Evolutionary conservation across 2,113 vertebrate genomes (phyloP).

Genomic region (Motacilla tschutschensis): DNA sequence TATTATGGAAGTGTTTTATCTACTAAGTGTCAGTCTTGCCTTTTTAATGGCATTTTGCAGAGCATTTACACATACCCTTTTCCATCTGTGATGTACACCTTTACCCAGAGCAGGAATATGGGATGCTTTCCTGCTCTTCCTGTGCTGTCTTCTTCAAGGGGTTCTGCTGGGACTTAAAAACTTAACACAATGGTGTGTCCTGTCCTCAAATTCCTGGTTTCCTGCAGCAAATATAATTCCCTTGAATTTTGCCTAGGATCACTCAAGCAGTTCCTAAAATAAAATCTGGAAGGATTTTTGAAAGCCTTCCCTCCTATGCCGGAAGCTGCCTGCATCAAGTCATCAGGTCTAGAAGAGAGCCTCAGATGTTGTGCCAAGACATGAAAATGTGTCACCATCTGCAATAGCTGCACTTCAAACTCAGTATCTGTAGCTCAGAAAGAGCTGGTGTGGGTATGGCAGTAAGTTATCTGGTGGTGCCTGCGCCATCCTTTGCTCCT

Average conservation of each 20-base stretch:
- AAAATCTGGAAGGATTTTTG: not conserved
- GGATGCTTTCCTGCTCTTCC: not conserved
- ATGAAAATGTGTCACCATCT: not conserved
- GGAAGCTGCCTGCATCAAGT: not conserved
- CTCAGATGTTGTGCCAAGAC: not conserved
- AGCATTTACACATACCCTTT: not conserved
- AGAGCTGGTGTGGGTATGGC: no score
- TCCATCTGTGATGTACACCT: not conserved
- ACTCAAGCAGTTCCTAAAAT: not conserved
- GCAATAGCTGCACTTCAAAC: not conserved
- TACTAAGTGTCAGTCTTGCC: not conserved
- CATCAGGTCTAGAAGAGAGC: not conserved
- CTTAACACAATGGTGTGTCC: not conserved
- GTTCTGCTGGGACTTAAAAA: not conserved
- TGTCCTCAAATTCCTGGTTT: not conserved
- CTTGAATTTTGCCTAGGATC: not conserved
- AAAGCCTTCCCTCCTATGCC: not conserved
- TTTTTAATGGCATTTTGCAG: not conserved
- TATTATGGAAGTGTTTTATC: not conserved
- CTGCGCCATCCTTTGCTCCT: not conserved
- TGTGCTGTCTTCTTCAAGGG: not conserved
- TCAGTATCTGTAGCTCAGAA: not conserved
- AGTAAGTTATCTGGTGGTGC: not conserved
- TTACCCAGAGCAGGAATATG: not conserved
- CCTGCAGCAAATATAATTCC: not conserved